Evolutionary conservation across 2,888 invertebrate genomes (phyloP).

Genomic region (Kuschelorhynchus macadamiae): DNA sequence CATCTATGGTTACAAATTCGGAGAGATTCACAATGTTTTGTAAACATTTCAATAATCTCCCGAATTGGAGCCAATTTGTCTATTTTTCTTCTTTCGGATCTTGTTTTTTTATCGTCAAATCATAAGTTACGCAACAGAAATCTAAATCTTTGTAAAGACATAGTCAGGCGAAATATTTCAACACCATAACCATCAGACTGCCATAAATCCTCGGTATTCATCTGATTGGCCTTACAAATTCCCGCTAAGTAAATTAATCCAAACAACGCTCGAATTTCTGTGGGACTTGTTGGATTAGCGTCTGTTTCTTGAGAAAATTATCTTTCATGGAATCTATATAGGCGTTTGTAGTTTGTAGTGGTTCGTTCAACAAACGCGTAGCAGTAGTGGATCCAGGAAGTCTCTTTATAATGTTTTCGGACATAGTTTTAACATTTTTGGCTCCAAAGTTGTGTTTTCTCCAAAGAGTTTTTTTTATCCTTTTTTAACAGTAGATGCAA

Average conservation of each 20-base stretch:
- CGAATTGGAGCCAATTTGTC: conserved; percentile 15
- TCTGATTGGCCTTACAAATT: conserved; percentile 2
- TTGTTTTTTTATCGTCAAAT: conserved; percentile 10
- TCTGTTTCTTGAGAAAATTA: neutral
- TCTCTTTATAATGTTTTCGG: too few species aligned
- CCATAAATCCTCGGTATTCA: conserved; percentile 16
- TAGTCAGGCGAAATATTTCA: conserved; percentile 2
- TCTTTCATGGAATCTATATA: neutral
- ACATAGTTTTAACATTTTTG: too few species aligned
- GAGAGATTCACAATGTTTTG: conserved; percentile 2
- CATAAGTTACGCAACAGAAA: conserved; percentile 17
- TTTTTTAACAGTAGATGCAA: too few species aligned
- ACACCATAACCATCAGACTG: conserved; percentile 1
- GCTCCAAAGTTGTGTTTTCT: too few species aligned
- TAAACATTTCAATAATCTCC: conserved; percentile 5
- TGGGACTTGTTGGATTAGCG: neutral
- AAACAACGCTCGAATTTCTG: conserved; percentile 5
- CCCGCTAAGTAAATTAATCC: conserved; percentile 11
- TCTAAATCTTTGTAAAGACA: conserved; percentile 12
- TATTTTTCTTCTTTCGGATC: conserved; percentile 13
- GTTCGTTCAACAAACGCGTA: too few species aligned
- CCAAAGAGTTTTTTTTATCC: too few species aligned
- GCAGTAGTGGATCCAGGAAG: too few species aligned
- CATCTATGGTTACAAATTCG: conserved; percentile 6
- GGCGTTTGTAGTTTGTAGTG: conserved; percentile 9